phyloP scores from a whole-genome alignment of 2,888 invertebrate genomes.

The Tachina lurida region DNA sequence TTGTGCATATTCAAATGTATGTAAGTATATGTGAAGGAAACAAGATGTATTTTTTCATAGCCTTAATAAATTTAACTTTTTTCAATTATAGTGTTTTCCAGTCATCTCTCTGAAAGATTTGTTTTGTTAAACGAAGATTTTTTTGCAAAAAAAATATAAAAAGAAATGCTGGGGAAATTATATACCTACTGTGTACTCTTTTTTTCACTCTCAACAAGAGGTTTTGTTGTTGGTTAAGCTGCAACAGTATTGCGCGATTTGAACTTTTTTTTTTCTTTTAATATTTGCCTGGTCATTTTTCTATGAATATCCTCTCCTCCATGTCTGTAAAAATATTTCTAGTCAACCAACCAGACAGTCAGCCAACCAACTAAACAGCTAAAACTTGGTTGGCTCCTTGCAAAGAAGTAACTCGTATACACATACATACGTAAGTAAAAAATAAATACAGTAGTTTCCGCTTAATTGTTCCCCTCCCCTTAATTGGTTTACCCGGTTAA shows the following conservation, averaged over 20 bases:
- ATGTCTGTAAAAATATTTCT: slow-evolving; percentile 19
- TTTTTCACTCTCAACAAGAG: slow-evolving; percentile 42
- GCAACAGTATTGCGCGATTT: slow-evolving; percentile 55
- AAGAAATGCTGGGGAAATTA: slow-evolving; percentile 1
- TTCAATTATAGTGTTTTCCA: slow-evolving; percentile 38
- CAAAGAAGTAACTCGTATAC: background rate
- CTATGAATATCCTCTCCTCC: slow-evolving; percentile 34
- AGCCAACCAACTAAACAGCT: slow-evolving; percentile 44
- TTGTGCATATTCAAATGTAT: background rate
- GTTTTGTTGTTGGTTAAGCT: slow-evolving; percentile 33
- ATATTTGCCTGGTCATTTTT: slow-evolving; percentile 54
- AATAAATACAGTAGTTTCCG: too few relatives aligned
- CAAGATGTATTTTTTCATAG: background rate
- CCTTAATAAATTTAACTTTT: slow-evolving; percentile 37
- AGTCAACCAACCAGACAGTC: slow-evolving; percentile 37
- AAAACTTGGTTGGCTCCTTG: slow-evolving; percentile 53
- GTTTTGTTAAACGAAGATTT: background rate
- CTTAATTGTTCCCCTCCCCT: too few relatives aligned
- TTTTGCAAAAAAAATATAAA: background rate
- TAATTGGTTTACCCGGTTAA: too few relatives aligned
- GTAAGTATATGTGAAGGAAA: background rate
- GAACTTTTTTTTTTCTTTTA: slow-evolving; percentile 22
- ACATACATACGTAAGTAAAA: too few relatives aligned
- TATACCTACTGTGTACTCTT: slow-evolving; percentile 1
- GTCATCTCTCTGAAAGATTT: slow-evolving; percentile 28